Percentiles rank a stretch among this genome's conserved stretches.
phyloP scores from a whole-genome alignment of 2,113 vertebrate species.

The Rhinolophus sinicus region DNA sequence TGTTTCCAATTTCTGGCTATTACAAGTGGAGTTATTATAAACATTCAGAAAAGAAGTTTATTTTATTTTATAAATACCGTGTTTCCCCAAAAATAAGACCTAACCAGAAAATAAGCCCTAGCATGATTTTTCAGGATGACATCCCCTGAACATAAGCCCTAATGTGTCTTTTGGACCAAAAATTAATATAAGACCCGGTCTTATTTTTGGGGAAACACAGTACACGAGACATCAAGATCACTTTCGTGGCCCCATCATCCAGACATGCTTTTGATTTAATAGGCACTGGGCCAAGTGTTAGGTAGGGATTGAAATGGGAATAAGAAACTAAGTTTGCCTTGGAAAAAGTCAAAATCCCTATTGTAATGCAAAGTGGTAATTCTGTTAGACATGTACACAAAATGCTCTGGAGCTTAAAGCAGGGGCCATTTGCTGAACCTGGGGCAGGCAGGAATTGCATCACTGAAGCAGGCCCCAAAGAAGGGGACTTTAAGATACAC shows the following conservation, averaged over 20 bases:
- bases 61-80: conserved; percentile 1
- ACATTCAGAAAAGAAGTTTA: not conserved
- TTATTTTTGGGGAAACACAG: too few relatives aligned
- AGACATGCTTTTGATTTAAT: not conserved
- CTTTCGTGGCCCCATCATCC: not conserved
- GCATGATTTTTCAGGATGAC: too few relatives aligned
- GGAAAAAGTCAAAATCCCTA: not conserved
- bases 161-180: too few relatives aligned
- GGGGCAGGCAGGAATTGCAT: not conserved
- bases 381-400: not conserved
- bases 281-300: not conserved
- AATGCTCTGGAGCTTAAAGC: not conserved
- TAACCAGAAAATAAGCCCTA: too few relatives aligned
- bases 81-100: too few relatives aligned
- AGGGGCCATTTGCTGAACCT: not conserved
- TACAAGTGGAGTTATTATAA: not conserved
- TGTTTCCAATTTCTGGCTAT: not conserved
- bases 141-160: too few relatives aligned
- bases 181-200: too few relatives aligned
- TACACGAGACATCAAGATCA: not conserved
- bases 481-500: not conserved
- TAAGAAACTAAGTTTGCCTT: not conserved
- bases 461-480: not conserved
- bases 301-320: not conserved
- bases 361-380: not conserved